Conservation (phyloP, 2,888 invertebrate genomes). For the Electrophaes corylata region DNA sequence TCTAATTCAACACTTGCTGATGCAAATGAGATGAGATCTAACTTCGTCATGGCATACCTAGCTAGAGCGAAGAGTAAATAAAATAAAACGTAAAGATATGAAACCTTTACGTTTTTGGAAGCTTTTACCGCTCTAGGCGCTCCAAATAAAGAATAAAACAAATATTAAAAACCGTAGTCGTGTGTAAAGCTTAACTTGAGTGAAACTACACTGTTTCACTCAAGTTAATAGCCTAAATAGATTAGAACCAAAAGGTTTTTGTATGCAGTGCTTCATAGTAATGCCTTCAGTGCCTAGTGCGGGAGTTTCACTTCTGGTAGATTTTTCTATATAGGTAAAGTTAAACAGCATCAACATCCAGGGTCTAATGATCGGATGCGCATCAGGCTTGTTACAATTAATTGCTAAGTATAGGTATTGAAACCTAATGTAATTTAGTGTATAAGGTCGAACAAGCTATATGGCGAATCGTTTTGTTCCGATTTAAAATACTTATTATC, state of each 20-base stretch:
- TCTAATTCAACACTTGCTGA: constrained; percentile 58
- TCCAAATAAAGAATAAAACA: no score
- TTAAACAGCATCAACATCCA: constrained; percentile 13
- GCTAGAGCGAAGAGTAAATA: constrained; percentile 38
- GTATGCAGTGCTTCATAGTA: no score
- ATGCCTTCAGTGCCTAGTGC: no score
- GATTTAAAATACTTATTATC: background rate
- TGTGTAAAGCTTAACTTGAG: no score
- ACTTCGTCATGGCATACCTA: constrained; percentile 23
- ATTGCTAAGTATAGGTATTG: constrained; percentile 30
- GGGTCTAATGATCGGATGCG: constrained; percentile 33
- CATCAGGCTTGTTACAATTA: constrained; percentile 33
- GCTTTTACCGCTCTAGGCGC: no score
- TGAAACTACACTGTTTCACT: no score
- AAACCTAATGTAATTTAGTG: constrained; percentile 22
- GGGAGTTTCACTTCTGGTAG: constrained; percentile 13
- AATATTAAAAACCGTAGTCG: no score
- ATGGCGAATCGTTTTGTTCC: constrained; percentile 5
- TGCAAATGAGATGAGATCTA: constrained; percentile 60
- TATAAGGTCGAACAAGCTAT: background rate
- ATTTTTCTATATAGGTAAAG: background rate
- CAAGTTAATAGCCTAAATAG: no score
- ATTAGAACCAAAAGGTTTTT: no score
- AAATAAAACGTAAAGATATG: constrained; percentile 1
- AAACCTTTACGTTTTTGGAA: no score